phyloP scores from a whole-genome alignment of 1,140 invertebrate species.

The Drosophila azteca region DNA sequence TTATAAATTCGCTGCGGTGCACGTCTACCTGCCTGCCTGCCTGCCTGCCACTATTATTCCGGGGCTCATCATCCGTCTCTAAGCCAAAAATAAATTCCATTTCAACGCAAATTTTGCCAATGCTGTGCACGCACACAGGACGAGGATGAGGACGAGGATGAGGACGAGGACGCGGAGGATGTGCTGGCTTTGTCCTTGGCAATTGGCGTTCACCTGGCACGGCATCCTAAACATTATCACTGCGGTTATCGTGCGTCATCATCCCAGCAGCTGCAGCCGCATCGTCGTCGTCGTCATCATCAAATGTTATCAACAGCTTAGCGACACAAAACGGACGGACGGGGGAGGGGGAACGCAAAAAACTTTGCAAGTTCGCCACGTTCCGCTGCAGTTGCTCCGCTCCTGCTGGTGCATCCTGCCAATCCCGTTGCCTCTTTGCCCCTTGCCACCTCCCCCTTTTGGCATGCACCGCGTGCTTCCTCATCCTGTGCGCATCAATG shows the following conservation, averaged over 20 bases:
- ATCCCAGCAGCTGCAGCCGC: no score
- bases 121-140: conserved; percentile 66
- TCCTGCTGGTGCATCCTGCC: conserved; percentile 9
- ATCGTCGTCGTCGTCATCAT: conserved; percentile 41
- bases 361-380: conserved; percentile 61
- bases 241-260: conserved; percentile 52
- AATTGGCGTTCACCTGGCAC: conserved; percentile 48
- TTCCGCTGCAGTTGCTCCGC: conserved; percentile 39
- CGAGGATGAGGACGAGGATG: conserved; percentile 18
- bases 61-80: conserved; percentile 42
- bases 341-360: conserved; percentile 11
- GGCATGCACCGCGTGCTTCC: conserved; percentile 13
- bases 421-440: neutral
- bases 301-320: conserved; percentile 77
- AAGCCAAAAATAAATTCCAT: conserved; percentile 50
- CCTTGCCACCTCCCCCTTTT: no score
- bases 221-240: conserved; percentile 56
- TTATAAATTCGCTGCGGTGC: conserved; percentile 57
- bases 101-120: conserved; percentile 49
- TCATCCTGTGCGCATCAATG: conserved; percentile 72
- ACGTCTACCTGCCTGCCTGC: conserved; percentile 25
- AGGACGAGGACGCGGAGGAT: conserved; percentile 29
- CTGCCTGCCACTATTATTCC: conserved; percentile 29
- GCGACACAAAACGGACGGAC: conserved; percentile 9
- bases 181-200: conserved; percentile 55